Base-by-base conservation (phyloP, 2,113 vertebrate species). In the Galemys pyrenaicus region DNA sequence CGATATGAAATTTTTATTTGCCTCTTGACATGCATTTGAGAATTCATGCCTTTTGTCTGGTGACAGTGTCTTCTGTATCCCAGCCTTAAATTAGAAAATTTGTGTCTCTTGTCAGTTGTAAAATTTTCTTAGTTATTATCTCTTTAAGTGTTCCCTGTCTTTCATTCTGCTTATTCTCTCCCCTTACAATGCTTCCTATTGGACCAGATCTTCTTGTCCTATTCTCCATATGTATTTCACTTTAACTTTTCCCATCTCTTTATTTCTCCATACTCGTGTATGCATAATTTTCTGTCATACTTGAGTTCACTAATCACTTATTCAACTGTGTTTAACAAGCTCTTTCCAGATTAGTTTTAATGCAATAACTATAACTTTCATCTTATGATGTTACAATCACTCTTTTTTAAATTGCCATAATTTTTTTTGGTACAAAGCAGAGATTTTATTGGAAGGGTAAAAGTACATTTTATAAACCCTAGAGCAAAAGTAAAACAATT, bases 221-320 rank as follows among this genome's bases (percentile, higher is more conserved):
- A 0, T 80, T 79, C 54, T 81, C 24, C 13, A 85, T 26, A 41
- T 30, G n/a, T 46, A 49, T 78, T 9, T 88, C 73, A 85, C 39
- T 49, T 87, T 71, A 65, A 24, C 19, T 51, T 51, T 84, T 86
- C 39, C 20, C 60, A 26, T 68, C 20, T 83, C 46, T 87, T 68
- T 19, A 74, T 71, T 49, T 70, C 39, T 79, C 85, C 68, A 11
- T 46, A 22, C 13, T 86, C 6, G 4, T 46, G n/a, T 51, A 54
- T 46, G 32, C 11, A n/a, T 64, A 80, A 71, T 65, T 87, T 82
- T 24, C 37, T 71, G 37, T 10, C 30, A 35, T 79, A 26, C 35
- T 79, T 39, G 56, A 79, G 71, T 79, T 84, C 49, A 73, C 17
- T 87, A 77, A 39, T 60, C 58, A 75, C 73, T 89, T 92, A 30